Base-by-base conservation (phyloP, 2,888 invertebrate genomes). In the Ptilodon capucinus region DNA sequence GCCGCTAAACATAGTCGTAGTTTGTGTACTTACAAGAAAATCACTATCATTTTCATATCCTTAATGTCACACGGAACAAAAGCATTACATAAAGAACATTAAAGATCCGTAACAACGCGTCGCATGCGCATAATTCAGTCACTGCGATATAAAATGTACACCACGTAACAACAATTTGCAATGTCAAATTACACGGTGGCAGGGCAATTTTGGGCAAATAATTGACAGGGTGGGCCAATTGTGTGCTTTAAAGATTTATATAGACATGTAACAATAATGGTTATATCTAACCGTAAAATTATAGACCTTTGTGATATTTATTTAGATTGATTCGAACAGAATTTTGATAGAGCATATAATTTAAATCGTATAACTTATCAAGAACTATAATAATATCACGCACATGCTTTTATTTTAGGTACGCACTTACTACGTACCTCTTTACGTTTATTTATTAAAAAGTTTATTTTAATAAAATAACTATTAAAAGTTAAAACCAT, bases 61-160 rank as follows among this genome's bases (percentile, higher is more conserved):
- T 4, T 18, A 11, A 18, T 30, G 49, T 47, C 47, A 51, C 38
- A 57, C 45, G 51, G 44, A 59, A 59, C 57, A 63, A 65, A 58
- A 36, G 44, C 16, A 18, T 60, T 66, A 61, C 42, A 39, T 49
- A 60, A 55, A 42, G 19, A 35, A 38, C 40, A 43, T 42, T 40
- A 49, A 51, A 58, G 51, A 59, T 57, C 55, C 61, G 64, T 54
- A 58, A 60, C 63, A 50, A 44, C 57, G 58, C 64, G 65, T 50
- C 43, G 44, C 28, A 47, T 46, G 18, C 25, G 25, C 41, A 48
- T 62, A 54, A 58, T 60, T 54, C 58, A 59, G 58, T 57, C 44
- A 58, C 49, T 48, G 52, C 41, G 58, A 51, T 59, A 53, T 50
- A 44, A 43, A 42, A 25, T 40, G 28, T 25, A 41, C 46, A 38